phyloP scores from a whole-genome alignment of 2,888 invertebrate species.

The Coenonympha arcania region DNA sequence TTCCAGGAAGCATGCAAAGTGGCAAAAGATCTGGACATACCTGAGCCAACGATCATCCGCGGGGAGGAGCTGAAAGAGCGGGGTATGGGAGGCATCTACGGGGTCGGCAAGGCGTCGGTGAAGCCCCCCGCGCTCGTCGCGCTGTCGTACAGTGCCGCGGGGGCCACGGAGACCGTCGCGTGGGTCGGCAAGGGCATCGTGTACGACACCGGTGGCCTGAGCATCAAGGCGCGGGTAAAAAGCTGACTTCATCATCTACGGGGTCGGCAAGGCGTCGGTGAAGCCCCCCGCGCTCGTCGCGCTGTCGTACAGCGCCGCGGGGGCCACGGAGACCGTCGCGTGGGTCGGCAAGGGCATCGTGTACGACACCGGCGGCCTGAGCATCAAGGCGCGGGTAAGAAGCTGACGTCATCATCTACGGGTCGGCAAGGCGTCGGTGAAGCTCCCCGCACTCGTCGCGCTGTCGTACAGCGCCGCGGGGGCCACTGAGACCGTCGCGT shows the following conservation, averaged over 20 bases:
- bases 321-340: slow-evolving; percentile 78
- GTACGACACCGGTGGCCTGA: slow-evolving; percentile 93
- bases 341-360: slow-evolving; percentile 97
- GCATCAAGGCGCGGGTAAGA: slow-evolving; percentile 87
- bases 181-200: slow-evolving; percentile 97
- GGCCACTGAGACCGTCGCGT: slow-evolving; percentile 79
- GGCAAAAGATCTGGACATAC: slow-evolving; percentile 77
- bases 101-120: slow-evolving; percentile 81
- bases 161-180: slow-evolving; percentile 78
- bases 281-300: slow-evolving; percentile 59
- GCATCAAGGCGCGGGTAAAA: slow-evolving; percentile 87
- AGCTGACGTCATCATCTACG: not conserved
- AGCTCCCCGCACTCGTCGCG: slow-evolving; percentile 59
- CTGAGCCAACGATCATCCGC: slow-evolving; percentile 79
- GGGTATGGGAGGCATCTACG: slow-evolving; percentile 91
- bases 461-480: slow-evolving; percentile 34
- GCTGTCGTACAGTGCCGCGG: slow-evolving; percentile 76
- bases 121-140: slow-evolving; percentile 74
- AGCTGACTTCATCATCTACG: not conserved
- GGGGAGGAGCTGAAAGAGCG: slow-evolving; percentile 83
- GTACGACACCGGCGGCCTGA: slow-evolving; percentile 93
- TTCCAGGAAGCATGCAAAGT: slow-evolving; percentile 79
- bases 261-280: not conserved
- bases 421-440: not conserved
- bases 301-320: slow-evolving; percentile 28